These are phyloP conservation scores for Drosophila triauraria DNA, from an alignment of 1,140 invertebrate species.

Conservation along the genomic window DNA sequence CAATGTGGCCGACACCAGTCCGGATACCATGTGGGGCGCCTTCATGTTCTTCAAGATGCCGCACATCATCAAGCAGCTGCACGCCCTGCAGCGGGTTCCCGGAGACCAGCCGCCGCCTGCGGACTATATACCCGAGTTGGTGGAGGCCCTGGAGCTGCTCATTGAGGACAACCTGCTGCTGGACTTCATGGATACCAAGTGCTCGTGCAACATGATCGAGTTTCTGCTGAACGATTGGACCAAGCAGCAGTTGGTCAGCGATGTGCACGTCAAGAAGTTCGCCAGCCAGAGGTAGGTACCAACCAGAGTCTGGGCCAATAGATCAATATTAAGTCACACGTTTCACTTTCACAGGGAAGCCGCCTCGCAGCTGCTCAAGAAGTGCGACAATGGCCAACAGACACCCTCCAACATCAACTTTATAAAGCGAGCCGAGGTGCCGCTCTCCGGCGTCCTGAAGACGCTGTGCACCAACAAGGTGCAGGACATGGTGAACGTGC, in stretches of 20 bases:
- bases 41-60: slow-evolving; percentile 97
- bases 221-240: slow-evolving; percentile 93
- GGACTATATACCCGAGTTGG: slow-evolving; percentile 90
- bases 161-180: slow-evolving; percentile 92
- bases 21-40: slow-evolving; percentile 95
- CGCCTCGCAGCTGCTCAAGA: slow-evolving; percentile 85
- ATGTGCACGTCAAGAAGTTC: slow-evolving; percentile 91
- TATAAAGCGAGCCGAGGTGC: slow-evolving; percentile 94
- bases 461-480: slow-evolving; percentile 93
- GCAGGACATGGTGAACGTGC: slow-evolving; percentile 89
- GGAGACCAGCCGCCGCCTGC: slow-evolving; percentile 61
- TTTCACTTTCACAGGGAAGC: slow-evolving; percentile 44
- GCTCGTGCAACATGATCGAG: slow-evolving; percentile 94
- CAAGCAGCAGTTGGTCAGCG: slow-evolving; percentile 92
- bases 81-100: slow-evolving; percentile 85
- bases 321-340: no score
- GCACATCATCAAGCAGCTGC: slow-evolving; percentile 90
- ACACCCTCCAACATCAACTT: slow-evolving; percentile 90
- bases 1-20: slow-evolving; percentile 88
- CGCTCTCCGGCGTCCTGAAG: slow-evolving; percentile 94
- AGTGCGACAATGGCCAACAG: slow-evolving; percentile 88
- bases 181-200: slow-evolving; percentile 95
- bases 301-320: no score
- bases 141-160: slow-evolving; percentile 93
- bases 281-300: slow-evolving; percentile 88